A percentile compares a stretch with the other conserved stretches of the same genome.
Conservation (phyloP, 2,113 vertebrate species). For the Eulacestoma nigropectus region DNA sequence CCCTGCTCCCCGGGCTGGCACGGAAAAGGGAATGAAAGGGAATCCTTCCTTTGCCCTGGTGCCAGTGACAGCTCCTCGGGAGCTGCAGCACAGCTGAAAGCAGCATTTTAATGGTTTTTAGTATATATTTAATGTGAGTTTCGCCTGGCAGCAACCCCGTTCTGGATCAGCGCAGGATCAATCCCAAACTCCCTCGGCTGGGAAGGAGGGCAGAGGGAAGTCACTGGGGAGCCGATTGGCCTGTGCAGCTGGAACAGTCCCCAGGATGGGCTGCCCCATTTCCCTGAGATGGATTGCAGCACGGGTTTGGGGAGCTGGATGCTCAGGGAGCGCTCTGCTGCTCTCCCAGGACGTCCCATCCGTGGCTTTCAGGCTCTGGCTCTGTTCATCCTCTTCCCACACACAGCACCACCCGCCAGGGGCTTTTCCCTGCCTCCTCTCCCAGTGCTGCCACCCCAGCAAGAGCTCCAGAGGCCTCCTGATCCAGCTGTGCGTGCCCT, state of each 20-base stretch:
- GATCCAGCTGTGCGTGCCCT: background rate
- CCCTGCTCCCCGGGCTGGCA: background rate
- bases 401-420: background rate
- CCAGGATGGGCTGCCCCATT: background rate
- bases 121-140: background rate
- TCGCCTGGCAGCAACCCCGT: background rate
- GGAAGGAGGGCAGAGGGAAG: background rate
- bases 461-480: background rate
- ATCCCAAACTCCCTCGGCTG: background rate
- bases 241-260: background rate
- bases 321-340: accelerated
- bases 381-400: background rate
- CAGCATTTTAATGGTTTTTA: no score
- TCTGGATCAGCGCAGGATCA: background rate
- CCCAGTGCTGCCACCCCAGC: background rate
- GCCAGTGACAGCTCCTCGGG: background rate
- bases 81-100: background rate
- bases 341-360: background rate
- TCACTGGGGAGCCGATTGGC: background rate
- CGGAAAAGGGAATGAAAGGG: background rate
- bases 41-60: background rate
- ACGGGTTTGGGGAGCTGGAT: background rate
- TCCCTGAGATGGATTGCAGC: background rate
- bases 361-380: background rate
- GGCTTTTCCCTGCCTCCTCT: background rate